phyloP scores from a whole-genome alignment of 2,113 vertebrate species.

The Phalacrocorax brasilianus region DNA sequence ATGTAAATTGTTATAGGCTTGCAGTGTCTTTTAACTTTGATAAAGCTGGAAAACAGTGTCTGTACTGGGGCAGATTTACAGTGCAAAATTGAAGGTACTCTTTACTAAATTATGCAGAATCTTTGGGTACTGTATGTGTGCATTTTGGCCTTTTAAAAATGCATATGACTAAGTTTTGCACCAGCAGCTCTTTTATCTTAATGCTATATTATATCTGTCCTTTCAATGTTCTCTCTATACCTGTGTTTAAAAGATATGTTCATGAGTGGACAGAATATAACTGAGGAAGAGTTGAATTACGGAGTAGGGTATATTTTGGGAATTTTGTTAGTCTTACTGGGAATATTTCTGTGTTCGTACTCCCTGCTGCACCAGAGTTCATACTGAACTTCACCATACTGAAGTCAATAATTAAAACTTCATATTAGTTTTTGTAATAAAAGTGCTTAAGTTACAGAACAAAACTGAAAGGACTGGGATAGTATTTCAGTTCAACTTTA shows the following conservation, averaged over 20 bases:
- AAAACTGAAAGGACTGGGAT: not conserved
- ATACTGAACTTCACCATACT: not conserved
- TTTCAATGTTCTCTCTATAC: not conserved
- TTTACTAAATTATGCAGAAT: not conserved
- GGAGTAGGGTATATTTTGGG: not conserved
- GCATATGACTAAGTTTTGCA: accelerated
- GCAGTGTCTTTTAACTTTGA: not conserved
- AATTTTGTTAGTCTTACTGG: not conserved
- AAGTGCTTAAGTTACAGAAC: not conserved
- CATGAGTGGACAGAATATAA: not conserved
- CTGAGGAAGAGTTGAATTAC: not conserved
- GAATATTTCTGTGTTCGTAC: not conserved
- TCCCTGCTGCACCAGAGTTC: not conserved
- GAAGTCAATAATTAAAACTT: not conserved
- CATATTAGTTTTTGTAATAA: not conserved
- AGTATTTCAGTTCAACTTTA: not conserved
- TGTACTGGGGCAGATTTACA: not conserved
- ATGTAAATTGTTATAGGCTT: not conserved
- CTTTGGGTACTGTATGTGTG: not conserved
- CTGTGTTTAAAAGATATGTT: not conserved
- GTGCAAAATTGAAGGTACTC: not conserved
- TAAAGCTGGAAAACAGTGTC: not conserved
- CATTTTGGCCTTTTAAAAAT: not conserved
- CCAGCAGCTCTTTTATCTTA: not conserved
- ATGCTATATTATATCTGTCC: not conserved